phyloP scores from a whole-genome alignment of 2,888 invertebrate genomes.

The Cephus pygmeus region DNA sequence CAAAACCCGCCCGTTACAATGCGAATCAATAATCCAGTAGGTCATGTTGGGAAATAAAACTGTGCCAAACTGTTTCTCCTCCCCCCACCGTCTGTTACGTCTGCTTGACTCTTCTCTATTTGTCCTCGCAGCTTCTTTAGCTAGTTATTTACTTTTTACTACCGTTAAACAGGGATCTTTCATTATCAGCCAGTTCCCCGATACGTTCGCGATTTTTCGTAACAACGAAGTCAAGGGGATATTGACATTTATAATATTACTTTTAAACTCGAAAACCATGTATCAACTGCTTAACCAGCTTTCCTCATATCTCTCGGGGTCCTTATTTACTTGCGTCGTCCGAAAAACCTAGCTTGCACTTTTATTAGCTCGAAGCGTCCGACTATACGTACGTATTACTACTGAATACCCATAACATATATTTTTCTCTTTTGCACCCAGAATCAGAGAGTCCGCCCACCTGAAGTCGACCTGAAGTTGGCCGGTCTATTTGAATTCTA shows the following conservation, averaged over 20 bases:
- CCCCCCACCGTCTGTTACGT: not conserved
- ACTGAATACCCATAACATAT: too few relatives aligned
- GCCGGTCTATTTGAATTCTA: too few relatives aligned
- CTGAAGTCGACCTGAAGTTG: too few relatives aligned
- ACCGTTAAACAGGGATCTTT: constrained; percentile 36
- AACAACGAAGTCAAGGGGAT: not conserved
- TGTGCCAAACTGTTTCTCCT: constrained; percentile 32
- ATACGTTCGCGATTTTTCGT: not conserved
- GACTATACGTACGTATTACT: too few relatives aligned
- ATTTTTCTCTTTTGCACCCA: too few relatives aligned
- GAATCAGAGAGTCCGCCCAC: too few relatives aligned
- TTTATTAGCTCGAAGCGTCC: too few relatives aligned
- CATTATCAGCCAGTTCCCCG: not conserved
- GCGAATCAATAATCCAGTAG: constrained; percentile 58
- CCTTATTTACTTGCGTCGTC: too few relatives aligned
- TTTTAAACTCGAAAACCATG: too few relatives aligned
- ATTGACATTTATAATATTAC: not conserved
- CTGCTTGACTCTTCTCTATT: not conserved
- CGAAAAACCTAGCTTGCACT: too few relatives aligned
- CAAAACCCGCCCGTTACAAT: constrained; percentile 38
- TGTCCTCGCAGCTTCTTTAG: not conserved
- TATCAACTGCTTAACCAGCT: too few relatives aligned
- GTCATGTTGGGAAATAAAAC: constrained; percentile 52
- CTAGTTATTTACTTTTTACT: not conserved
- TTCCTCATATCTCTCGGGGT: too few relatives aligned